Conservation (phyloP, 2,113 vertebrate genomes). For the Ranitomeya imitator region DNA sequence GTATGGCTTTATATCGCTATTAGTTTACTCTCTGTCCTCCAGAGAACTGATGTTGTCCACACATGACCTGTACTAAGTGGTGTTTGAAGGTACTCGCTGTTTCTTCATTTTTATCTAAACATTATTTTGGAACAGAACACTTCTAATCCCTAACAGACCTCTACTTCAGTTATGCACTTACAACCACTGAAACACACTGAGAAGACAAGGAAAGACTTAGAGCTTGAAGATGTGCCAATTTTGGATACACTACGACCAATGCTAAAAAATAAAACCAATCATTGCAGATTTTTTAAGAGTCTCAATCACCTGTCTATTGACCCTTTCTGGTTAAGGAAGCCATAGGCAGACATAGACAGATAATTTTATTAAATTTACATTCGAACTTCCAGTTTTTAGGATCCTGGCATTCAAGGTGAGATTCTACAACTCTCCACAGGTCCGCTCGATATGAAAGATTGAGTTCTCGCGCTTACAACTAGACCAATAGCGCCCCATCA, state of each 20-base stretch:
- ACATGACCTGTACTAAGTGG: slow-evolving; percentile 44
- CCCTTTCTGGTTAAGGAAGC: too few relatives aligned
- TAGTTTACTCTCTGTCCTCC: slow-evolving; percentile 23
- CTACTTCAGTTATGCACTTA: slow-evolving; percentile 10
- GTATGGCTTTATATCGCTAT: slow-evolving; percentile 1
- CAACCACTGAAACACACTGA: slow-evolving; percentile 13
- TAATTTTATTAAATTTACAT: too few relatives aligned
- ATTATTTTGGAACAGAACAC: slow-evolving; percentile 33
- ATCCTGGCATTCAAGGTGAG: too few relatives aligned
- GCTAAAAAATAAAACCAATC: not conserved
- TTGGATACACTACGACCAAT: not conserved
- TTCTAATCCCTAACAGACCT: slow-evolving; percentile 41
- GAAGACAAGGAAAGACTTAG: not conserved
- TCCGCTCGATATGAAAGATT: too few relatives aligned
- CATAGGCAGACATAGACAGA: too few relatives aligned
- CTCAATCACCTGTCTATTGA: too few relatives aligned
- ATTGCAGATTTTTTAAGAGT: not conserved
- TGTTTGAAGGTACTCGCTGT: slow-evolving; percentile 26
- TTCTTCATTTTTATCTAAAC: slow-evolving; percentile 44
- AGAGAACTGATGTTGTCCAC: slow-evolving; percentile 41
- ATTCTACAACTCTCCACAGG: too few relatives aligned
- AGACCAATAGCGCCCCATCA: too few relatives aligned
- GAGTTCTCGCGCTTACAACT: too few relatives aligned
- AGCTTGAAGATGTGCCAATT: not conserved
- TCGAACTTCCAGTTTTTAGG: too few relatives aligned